Base-by-base conservation (phyloP, 2,888 invertebrate species). In the Chrysopilus asiliformis region DNA sequence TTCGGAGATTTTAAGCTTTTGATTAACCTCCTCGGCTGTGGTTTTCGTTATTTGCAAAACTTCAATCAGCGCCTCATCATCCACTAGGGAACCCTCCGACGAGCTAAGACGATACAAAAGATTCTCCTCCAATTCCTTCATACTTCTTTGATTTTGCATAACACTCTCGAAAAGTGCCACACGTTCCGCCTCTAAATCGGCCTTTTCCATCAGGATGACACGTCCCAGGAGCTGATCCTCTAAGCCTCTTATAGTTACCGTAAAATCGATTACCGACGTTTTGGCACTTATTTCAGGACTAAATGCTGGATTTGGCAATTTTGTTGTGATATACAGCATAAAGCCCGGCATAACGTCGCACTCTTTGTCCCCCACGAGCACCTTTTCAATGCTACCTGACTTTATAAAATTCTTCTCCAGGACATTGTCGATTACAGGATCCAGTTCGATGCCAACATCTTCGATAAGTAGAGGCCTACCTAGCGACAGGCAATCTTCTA, bases 361-460 rank as follows among this genome's bases (percentile, higher is more conserved):
- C 64, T 95, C 95, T 54, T 95, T 95, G 57, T 95, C 95, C 0
- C 90, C 90, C 0, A 91, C 84, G 26, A 89, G 74, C 0, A 90
- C 89, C 65, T 95, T 95, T 55, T 90, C 87, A 45, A 93, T 93
- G 8, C 89, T 85, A 33, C 95, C 95, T 6, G 91, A 91, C 65
- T 94, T 94, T 36, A 95, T 93, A 55, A 94, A 95, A 63, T 95
- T 95, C 60, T 93, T 95, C 57, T 95, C 94, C 15, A 95, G 68
- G 1, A 95, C 89, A 60, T 95, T 95, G 56, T 95, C 95, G 38
- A 95, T 77, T 0, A 94, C 90, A 2, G 95, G 95, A 66, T 95
- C 95, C 32, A 95, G 65, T 51, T 95, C 94, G 41, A 90, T 85
- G 14, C 83, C 87, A 4, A 95, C 86, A 56, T 95, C 94, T 68